Percentiles rank a stretch among this genome's conserved stretches.
Conservation (phyloP, 2,797 vertebrate species). For the Liasis olivaceus region DNA sequence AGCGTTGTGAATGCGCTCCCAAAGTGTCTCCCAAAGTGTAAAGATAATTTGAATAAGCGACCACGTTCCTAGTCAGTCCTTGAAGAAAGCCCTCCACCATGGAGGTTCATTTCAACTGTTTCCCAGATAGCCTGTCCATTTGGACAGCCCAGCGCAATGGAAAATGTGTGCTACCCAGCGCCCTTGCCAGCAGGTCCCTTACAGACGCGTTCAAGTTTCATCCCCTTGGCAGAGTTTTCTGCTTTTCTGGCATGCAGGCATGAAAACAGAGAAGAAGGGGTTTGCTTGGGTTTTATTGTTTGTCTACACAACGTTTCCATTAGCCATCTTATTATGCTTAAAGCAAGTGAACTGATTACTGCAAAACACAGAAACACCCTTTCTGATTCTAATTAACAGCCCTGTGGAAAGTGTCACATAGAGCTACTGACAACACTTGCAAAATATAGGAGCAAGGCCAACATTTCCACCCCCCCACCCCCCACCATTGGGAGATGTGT, state of each 20-base stretch:
- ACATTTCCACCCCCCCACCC: no score
- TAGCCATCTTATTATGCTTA: slow-evolving; percentile 43
- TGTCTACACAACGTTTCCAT: slow-evolving; percentile 51
- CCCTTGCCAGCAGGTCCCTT: slow-evolving; percentile 7
- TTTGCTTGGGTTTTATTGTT: slow-evolving; percentile 42
- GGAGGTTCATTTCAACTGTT: neutral
- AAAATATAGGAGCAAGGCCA: neutral
- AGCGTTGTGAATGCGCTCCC: neutral
- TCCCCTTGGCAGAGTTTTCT: neutral
- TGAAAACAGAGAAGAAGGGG: slow-evolving; percentile 10
- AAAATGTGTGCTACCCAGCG: slow-evolving; percentile 21
- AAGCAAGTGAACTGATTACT: neutral
- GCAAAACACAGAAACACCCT: neutral
- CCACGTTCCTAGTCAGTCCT: neutral
- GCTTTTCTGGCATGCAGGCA: neutral
- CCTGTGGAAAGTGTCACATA: neutral
- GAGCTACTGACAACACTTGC: slow-evolving; percentile 17
- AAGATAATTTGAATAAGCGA: no score
- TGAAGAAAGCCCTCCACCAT: neutral
- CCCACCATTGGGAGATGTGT: neutral
- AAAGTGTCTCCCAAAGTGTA: neutral
- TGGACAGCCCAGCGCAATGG: slow-evolving; percentile 2
- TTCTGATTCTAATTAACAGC: neutral
- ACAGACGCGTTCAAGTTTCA: neutral
- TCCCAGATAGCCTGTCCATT: neutral